Base-by-base conservation (phyloP, 2,797 vertebrate species). In the Enteromius anoplus region DNA sequence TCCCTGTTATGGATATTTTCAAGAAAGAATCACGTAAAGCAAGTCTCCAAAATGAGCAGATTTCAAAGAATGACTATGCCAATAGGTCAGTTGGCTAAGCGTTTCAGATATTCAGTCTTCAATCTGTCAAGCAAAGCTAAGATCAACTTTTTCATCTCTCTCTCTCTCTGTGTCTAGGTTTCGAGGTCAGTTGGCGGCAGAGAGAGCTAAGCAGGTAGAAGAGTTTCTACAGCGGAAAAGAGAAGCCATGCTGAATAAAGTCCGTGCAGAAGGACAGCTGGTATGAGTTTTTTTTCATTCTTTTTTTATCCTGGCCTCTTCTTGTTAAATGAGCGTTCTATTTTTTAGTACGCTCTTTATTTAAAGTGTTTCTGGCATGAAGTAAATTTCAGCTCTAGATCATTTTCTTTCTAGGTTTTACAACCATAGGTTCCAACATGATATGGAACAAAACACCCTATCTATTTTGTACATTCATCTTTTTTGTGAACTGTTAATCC, bases 181-280 rank as follows among this genome's bases (percentile, higher is more conserved):
- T 49, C 95, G 93, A 58, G 94, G 93, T 72, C 96, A 95, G 75
- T 88, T 93, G 80, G 89, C 88, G 75, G 91, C 89, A 77, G 97
- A 95, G 71, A 94, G 94, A 87, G 93, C 94, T 87, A 94, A 93
- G 87, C 98, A 99, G 91, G 97, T 99, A 10, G 96, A 98, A 90
- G 98, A 99, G 90, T 99, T 99, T 86, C 95, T 97, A 78, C 97
- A 99, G 89, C 92, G 98, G 15, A 99, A 98, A 88, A 94, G 85
- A 86, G 98, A 99, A 93, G 98, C 98, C 51, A 94, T 97, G 95
- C 93, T 96, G 90, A 99, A 99, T 91, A 99, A 99, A 94, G 97
- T 97, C 26, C 96, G 97, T 62, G 98, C 97, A 0, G 97, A 99
- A 90, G 98, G 98, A 90, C 98, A 99, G 84, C 92, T 97, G 97